Evolutionary conservation across 1,140 invertebrate genomes (phyloP), one percentile per base, ranked within the genome.

Genomic region (Drosophila nikananu): DNA sequence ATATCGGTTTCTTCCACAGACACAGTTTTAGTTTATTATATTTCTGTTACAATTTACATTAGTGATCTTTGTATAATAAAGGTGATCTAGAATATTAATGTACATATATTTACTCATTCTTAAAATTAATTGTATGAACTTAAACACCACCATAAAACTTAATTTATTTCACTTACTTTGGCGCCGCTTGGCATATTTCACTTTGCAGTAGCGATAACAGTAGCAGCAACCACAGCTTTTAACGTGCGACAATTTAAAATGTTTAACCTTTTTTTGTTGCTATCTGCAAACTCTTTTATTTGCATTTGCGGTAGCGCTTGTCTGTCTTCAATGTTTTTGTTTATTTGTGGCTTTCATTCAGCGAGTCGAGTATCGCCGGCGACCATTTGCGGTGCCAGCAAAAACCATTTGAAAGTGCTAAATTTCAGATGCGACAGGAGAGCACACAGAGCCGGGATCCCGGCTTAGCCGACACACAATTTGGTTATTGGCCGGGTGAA

Each of bases 371-470:
- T 77, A 54, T 67, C 42, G 27, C 44, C 51, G 49, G 54, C 77
- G 32, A 67, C 51, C 52, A 74, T 70, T 84, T 84, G 81, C 63
- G 61, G 79, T 86, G 75, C 52, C 21, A 44, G 64, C 76, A 49
- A 72, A 73, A 73, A 41, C 52, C 15, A 73, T 51, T 71, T 41
- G 25, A 61, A 66, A 67, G 49, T 66, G 73, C 77, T n/a, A 72
- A 73, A 23, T 13, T 58, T 60, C 23, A n/a, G 13, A 42, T 51
- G 35, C 21, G 25, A 58, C 35, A 52, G 23, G 49, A 57, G 32
- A 57, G 32, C 44, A 49, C 27, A 49, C n/a, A 25, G 27, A 23
- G 35, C 27, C 58, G 30, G 55, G 62, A 55, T 76, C 55, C 17
- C 55, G 54, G 44, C 52, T 49, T 32, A 23, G 44, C 30, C 23